Evolutionary conservation across 2,113 vertebrate species (phyloP), one percentile per base, ranked within the genome.

Genomic region (Narcine bancroftii): DNA sequence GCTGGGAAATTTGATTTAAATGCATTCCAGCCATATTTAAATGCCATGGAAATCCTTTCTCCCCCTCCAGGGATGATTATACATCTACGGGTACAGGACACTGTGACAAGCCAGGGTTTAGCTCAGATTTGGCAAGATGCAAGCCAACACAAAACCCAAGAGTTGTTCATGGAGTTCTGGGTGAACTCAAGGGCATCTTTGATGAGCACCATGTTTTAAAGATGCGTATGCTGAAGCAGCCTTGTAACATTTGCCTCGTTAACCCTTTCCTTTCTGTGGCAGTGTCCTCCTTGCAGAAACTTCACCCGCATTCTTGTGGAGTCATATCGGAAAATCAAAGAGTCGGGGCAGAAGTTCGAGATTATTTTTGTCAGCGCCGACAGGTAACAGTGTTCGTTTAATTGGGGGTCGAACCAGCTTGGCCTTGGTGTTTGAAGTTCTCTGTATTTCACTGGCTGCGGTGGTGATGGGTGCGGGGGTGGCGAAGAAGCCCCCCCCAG

Each of bases 321-420:
- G 93, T 97, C 98, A 9, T 99, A 99, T 94, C 94, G 97, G 77
- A 97, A 96, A 92, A 96, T 99, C 94, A 99, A 99, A 95, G 99
- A 99, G 93, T 95, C 97, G 0, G 98, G 98, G 3, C 97, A 99
- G 92, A 98, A 98, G 94, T 99, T 99, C 94, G 98, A 99, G 97
- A 99, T 99, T 0, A 97, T 99, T 93, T 98, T 99, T 0, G 97
- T 99, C 93, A 99, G 99, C 2, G 98, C 99, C 42, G 99, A 99
- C 97, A 97, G 99, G 99, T 99, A 95, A 95, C 17, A 71, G 36
- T 36, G 39, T 60, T 69, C 24, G 33, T 33, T 53, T n/a, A 3
- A 39, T 26, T 65, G 15, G 17, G 53, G 5, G n/a, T n/a, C n/a
- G n/a, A n/a, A n/a, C n/a, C n/a, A n/a, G n/a, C n/a, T n/a, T n/a